These are phyloP conservation scores for Mythimna loreyi DNA, from an alignment of 2,888 invertebrate genomes.

Conservation along the genomic window DNA sequence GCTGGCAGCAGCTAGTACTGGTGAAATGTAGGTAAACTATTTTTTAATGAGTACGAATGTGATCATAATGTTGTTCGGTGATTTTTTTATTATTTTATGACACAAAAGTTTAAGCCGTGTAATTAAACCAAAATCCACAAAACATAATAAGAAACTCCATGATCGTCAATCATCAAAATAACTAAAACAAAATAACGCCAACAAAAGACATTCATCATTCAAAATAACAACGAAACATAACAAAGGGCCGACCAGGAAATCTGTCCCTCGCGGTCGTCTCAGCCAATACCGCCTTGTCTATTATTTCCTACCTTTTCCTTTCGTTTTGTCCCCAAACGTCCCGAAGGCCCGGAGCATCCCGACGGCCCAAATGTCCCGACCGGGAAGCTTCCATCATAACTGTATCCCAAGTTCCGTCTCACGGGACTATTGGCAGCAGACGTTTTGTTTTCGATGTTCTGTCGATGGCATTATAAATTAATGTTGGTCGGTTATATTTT, in stretches of 20 bases:
- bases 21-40: no score
- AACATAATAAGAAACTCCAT: no score
- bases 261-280: conserved; percentile 32
- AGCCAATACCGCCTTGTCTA: conserved; percentile 23
- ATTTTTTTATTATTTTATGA: no score
- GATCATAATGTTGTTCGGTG: no score
- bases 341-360: conserved; percentile 25
- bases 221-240: conserved; percentile 25
- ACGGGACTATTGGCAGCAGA: conserved; percentile 34
- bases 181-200: not conserved
- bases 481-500: not conserved
- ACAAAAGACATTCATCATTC: conserved; percentile 17
- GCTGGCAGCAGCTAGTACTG: no score
- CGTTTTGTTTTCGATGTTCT: conserved; percentile 33
- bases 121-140: no score
- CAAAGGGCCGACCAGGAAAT: conserved; percentile 34
- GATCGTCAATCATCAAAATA: no score
- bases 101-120: no score
- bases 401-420: conserved; percentile 49
- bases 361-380: conserved; percentile 1
- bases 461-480: conserved; percentile 27
- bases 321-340: conserved; percentile 25
- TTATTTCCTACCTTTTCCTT: conserved; percentile 41
- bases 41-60: no score
- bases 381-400: conserved; percentile 46